Evolutionary conservation across 2,888 invertebrate species (phyloP).

Genomic region (Lordiphosa fenestrarum): DNA sequence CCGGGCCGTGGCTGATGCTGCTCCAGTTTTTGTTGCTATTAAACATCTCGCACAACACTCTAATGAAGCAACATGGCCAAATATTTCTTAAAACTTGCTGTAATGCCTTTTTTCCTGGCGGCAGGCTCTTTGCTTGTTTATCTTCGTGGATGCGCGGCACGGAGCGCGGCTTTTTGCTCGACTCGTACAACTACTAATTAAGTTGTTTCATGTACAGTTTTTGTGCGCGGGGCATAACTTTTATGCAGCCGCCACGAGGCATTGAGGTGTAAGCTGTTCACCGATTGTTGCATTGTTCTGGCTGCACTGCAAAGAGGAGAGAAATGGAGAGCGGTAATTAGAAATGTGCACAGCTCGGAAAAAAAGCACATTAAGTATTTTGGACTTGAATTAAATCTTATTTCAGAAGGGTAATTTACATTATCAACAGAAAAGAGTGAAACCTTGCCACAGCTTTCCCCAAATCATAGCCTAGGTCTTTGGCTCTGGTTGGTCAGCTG

Average conservation of each 20-base stretch:
- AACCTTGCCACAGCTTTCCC: too few species aligned
- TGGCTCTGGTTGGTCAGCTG: too few species aligned
- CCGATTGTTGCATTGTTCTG: constrained; percentile 65
- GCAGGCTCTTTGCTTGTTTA: constrained; percentile 19
- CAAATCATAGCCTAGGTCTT: too few species aligned
- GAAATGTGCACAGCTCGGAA: constrained; percentile 6
- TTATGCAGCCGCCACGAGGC: constrained; percentile 42
- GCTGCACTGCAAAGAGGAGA: constrained; percentile 17
- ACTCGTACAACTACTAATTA: constrained; percentile 68
- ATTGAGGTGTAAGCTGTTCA: constrained; percentile 53
- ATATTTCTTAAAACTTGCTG: constrained; percentile 58
- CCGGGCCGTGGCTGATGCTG: constrained; percentile 31
- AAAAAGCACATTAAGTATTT: too few species aligned
- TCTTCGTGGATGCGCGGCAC: constrained; percentile 7
- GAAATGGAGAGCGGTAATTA: constrained; percentile 44
- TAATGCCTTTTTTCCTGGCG: constrained; percentile 27
- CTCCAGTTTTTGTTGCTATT: constrained; percentile 41
- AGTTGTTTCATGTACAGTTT: constrained; percentile 71
- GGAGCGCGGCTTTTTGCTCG: constrained; percentile 35
- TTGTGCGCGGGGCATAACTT: constrained; percentile 63
- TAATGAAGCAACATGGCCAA: constrained; percentile 71
- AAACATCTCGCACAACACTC: constrained; percentile 51
- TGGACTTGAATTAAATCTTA: too few species aligned
- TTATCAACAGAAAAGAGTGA: too few species aligned
- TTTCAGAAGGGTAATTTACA: too few species aligned